phyloP scores from a whole-genome alignment of 64 coral and sea anemone genomes.

The Hydrozoanthus tunicans region DNA sequence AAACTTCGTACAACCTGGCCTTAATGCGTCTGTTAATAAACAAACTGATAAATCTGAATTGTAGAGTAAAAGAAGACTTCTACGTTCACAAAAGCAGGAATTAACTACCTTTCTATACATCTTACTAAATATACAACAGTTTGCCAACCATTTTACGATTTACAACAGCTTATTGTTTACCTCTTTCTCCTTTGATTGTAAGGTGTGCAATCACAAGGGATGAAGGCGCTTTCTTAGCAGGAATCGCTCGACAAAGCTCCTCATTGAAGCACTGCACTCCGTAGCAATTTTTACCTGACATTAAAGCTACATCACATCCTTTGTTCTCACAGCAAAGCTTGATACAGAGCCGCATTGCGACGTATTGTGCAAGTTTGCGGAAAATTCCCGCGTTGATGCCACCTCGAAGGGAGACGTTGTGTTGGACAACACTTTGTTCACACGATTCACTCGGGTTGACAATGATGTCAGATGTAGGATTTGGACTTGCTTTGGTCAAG shows the following conservation, averaged over 20 bases:
- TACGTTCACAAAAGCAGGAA: no score
- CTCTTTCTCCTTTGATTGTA: slow-evolving; percentile 92
- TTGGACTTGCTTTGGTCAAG: slow-evolving; percentile 55
- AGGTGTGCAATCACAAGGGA: slow-evolving; percentile 95
- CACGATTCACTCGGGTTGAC: slow-evolving; percentile 82
- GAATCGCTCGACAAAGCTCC: slow-evolving; percentile 80
- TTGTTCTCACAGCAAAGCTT: slow-evolving; percentile 96
- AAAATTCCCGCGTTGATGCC: slow-evolving; percentile 95
- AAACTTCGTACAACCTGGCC: no score
- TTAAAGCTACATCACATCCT: slow-evolving; percentile 91
- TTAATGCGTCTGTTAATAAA: no score
- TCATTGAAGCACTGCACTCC: slow-evolving; percentile 98
- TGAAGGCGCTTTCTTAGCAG: slow-evolving; percentile 89
- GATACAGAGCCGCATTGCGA: slow-evolving; percentile 96
- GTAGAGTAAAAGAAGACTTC: no score
- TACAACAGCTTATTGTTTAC: neutral
- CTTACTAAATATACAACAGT: no score
- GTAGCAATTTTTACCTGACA: slow-evolving; percentile 98
- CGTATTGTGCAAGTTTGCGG: slow-evolving; percentile 92
- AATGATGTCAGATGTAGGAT: slow-evolving; percentile 56
- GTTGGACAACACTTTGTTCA: slow-evolving; percentile 70
- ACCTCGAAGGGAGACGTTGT: slow-evolving; percentile 91
- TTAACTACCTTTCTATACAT: no score
- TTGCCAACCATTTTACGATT: no score
- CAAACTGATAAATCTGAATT: no score